These are phyloP conservation scores for Triplophysa tibetana DNA, from an alignment of 2,113 vertebrate species.

Conservation along the genomic window DNA sequence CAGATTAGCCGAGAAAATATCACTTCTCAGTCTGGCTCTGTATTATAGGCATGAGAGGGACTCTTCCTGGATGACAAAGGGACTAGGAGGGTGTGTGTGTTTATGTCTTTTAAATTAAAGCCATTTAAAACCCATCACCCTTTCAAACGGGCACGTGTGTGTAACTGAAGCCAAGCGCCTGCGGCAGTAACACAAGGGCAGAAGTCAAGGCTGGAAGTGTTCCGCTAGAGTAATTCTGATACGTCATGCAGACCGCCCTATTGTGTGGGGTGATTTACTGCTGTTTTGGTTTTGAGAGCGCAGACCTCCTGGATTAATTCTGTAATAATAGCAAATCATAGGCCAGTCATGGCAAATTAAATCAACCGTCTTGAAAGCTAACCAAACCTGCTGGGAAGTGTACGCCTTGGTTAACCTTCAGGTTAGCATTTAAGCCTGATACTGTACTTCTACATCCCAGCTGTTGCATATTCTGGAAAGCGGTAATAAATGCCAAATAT, in stretches of 20 bases:
- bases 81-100: background rate
- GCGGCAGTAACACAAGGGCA: background rate
- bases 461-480: no score
- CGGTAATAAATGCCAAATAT: no score
- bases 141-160: background rate
- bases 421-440: background rate
- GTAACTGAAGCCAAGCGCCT: background rate
- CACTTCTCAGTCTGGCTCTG: no score
- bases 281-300: background rate
- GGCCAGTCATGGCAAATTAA: background rate
- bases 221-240: conserved; percentile 8
- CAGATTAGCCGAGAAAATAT: background rate
- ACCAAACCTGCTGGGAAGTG: background rate
- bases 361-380: background rate
- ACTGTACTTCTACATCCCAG: no score
- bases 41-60: background rate
- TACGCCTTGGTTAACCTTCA: background rate
- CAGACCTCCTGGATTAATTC: conserved; percentile 1
- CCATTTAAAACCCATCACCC: conserved; percentile 11
- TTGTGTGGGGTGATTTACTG: conserved; percentile 20
- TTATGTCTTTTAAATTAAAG: conserved; percentile 13
- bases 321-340: background rate
- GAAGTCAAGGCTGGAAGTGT: conserved; percentile 25
- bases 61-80: background rate
- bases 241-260: background rate